Evolutionary conservation across 1,140 invertebrate genomes (phyloP).

Genomic region (Anastrepha ludens): DNA sequence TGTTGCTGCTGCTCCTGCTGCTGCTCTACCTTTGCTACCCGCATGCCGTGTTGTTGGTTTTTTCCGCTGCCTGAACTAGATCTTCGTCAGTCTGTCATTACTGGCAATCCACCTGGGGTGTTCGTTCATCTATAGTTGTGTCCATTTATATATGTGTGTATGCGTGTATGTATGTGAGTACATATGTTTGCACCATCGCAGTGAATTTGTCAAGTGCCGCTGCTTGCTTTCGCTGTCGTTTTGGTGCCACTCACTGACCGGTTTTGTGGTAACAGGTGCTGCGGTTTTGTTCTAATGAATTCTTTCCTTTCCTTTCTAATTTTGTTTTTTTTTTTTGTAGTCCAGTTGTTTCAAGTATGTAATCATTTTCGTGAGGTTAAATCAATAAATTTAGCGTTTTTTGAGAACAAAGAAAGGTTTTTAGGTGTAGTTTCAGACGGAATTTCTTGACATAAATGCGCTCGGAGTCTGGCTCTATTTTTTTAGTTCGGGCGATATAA

Average conservation of each 20-base stretch:
- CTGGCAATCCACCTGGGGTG: slow-evolving; percentile 26
- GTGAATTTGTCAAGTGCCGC: slow-evolving; percentile 29
- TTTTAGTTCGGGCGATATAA: too few relatives aligned
- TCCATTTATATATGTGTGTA: background rate
- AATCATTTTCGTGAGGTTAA: too few relatives aligned
- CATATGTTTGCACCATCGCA: background rate
- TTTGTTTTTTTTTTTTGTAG: background rate
- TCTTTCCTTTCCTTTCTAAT: background rate
- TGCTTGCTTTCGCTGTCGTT: background rate
- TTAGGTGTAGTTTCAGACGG: too few relatives aligned
- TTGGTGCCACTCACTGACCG: slow-evolving; percentile 18
- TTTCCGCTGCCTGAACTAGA: background rate
- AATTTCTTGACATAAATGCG: too few relatives aligned
- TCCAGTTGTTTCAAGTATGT: too few relatives aligned
- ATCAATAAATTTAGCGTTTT: too few relatives aligned
- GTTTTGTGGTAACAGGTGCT: slow-evolving; percentile 25
- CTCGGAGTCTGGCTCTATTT: too few relatives aligned
- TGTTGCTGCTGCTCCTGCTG: background rate
- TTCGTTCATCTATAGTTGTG: background rate
- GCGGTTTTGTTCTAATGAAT: slow-evolving; percentile 15
- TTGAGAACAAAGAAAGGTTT: too few relatives aligned
- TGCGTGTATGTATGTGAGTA: background rate
- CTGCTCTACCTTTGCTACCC: background rate
- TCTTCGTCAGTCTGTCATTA: slow-evolving; percentile 38
- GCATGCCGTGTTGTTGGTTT: background rate